These are phyloP conservation scores for Cebidichthys violaceus DNA, from an alignment of 2,113 vertebrate species.

Conservation along the genomic window DNA sequence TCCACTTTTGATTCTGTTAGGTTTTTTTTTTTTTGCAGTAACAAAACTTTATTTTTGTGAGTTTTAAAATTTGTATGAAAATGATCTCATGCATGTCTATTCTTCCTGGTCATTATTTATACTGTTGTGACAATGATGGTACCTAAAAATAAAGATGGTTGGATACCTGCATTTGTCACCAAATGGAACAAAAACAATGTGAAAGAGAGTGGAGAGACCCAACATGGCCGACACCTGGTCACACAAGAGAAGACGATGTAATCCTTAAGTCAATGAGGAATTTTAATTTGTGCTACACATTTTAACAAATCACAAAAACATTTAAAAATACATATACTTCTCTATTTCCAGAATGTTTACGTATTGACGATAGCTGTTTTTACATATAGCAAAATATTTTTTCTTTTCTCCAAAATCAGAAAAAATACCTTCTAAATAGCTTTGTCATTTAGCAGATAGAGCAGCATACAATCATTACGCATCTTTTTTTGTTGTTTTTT, in stretches of 20 bases:
- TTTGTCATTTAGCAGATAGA: constrained; percentile 76
- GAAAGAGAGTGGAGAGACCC: background rate
- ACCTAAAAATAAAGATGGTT: constrained; percentile 68
- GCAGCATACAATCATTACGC: constrained; percentile 78
- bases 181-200: background rate
- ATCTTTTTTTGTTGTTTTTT: constrained; percentile 49
- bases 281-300: constrained; percentile 83
- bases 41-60: constrained; percentile 40
- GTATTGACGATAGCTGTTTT: constrained; percentile 73
- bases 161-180: constrained; percentile 30
- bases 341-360: constrained; percentile 79
- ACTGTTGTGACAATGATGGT: constrained; percentile 46
- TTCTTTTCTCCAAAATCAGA: constrained; percentile 65
- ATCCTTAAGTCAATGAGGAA: constrained; percentile 66
- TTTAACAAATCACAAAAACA: constrained; percentile 80
- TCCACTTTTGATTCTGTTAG: constrained; percentile 1
- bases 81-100: constrained; percentile 55
- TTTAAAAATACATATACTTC: constrained; percentile 81
- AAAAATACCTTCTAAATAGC: constrained; percentile 76
- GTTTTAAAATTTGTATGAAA: constrained; percentile 58
- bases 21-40: constrained; percentile 41
- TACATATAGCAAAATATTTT: constrained; percentile 76
- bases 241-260: constrained; percentile 5
- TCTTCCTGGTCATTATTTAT: constrained; percentile 67
- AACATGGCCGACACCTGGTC: constrained; percentile 4